Conservation (phyloP, 2,888 invertebrate genomes). For the Ornithoptera alexandrae region DNA sequence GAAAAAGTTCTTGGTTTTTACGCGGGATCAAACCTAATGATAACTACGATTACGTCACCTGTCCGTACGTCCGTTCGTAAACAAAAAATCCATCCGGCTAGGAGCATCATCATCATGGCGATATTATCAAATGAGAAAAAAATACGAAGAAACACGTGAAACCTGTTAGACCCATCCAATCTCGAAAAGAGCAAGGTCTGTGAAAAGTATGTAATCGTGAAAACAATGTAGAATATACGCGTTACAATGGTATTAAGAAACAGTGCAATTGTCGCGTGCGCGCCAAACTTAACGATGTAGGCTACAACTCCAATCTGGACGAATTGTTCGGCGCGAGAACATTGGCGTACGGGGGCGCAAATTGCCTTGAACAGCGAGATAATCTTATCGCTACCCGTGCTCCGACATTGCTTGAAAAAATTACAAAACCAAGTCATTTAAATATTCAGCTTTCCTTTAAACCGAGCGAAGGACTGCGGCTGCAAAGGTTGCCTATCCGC, state of each 20-base stretch:
- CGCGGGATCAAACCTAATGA: constrained; percentile 43
- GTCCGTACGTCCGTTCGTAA: constrained; percentile 50
- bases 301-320: constrained; percentile 44
- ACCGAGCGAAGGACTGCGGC: constrained; percentile 75
- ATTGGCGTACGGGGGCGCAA: constrained; percentile 29
- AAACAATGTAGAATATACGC: constrained; percentile 55
- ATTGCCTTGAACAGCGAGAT: constrained; percentile 53
- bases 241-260: constrained; percentile 51
- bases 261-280: constrained; percentile 51
- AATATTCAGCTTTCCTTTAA: constrained; percentile 74
- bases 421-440: constrained; percentile 66
- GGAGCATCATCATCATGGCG: constrained; percentile 47
- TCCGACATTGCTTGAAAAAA: constrained; percentile 47
- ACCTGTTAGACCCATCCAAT: constrained; percentile 41
- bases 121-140: constrained; percentile 48
- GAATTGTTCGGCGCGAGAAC: constrained; percentile 30
- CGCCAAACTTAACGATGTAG: constrained; percentile 57
- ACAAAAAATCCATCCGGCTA: constrained; percentile 66
- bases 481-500: constrained; percentile 78
- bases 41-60: constrained; percentile 65
- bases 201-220: constrained; percentile 49
- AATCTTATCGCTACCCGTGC: constrained; percentile 48
- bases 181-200: constrained; percentile 49
- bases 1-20: constrained; percentile 21
- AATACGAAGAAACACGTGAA: constrained; percentile 42